These are phyloP conservation scores for Adrianichthys oophorus DNA, from an alignment of 2,797 vertebrate genomes.

Conservation along the genomic window DNA sequence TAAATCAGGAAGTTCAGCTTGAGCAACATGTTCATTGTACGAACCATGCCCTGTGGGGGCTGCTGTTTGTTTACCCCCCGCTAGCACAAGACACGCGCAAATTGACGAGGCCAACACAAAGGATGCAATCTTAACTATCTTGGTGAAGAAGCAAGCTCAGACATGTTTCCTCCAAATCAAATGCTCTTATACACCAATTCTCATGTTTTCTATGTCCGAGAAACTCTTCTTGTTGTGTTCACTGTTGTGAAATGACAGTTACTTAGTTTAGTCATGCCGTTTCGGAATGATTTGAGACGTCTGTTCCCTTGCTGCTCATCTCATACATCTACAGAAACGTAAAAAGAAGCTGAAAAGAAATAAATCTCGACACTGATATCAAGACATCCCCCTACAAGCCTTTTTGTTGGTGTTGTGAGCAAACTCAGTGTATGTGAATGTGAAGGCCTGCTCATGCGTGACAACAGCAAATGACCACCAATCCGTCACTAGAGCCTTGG, in stretches of 20 bases:
- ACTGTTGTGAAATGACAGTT: slow-evolving; percentile 1
- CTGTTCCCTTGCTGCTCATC: neutral
- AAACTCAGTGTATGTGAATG: slow-evolving; percentile 17
- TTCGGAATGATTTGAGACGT: neutral
- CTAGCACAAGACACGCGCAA: slow-evolving; percentile 9
- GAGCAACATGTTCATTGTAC: slow-evolving; percentile 53
- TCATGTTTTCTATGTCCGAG: slow-evolving; percentile 9
- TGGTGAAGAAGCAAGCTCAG: slow-evolving; percentile 46
- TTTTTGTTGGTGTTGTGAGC: slow-evolving; percentile 71
- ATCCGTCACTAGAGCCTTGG: slow-evolving; percentile 45
- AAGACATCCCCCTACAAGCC: slow-evolving; percentile 42
- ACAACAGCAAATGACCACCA: slow-evolving; percentile 61
- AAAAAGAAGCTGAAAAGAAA: slow-evolving; percentile 20
- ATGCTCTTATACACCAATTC: no score
- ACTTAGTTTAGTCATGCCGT: neutral
- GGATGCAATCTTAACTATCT: slow-evolving; percentile 20
- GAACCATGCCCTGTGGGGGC: slow-evolving; percentile 55
- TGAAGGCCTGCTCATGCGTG: slow-evolving; percentile 54
- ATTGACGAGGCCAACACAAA: slow-evolving; percentile 29
- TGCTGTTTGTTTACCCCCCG: slow-evolving; percentile 51
- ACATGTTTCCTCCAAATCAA: slow-evolving; percentile 20
- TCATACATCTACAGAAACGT: slow-evolving; percentile 8
- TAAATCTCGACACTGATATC: slow-evolving; percentile 39
- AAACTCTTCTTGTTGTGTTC: slow-evolving; percentile 23
- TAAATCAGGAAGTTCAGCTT: slow-evolving; percentile 71